A percentile compares a stretch with the other conserved stretches of the same genome.
These are phyloP conservation scores for Phalera bucephala DNA, from an alignment of 2,888 invertebrate species.

Conservation along the genomic window DNA sequence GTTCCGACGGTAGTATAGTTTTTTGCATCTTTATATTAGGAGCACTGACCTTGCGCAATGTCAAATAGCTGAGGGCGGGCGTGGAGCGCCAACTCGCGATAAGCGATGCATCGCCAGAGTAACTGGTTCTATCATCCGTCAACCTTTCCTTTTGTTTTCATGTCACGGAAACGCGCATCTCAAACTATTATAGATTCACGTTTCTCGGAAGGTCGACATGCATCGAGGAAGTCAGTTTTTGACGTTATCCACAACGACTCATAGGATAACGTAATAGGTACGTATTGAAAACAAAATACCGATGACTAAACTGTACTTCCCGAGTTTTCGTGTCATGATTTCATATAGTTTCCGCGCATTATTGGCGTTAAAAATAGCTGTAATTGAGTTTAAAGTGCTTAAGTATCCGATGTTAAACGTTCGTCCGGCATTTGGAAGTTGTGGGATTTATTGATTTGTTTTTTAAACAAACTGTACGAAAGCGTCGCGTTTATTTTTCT, in stretches of 20 bases:
- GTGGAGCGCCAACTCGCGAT: conserved; percentile 53
- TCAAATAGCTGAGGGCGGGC: conserved; percentile 74
- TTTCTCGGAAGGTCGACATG: conserved; percentile 12
- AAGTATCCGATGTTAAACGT: conserved; percentile 13
- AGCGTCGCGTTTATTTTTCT: conserved; percentile 42
- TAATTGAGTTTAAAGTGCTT: conserved; percentile 6
- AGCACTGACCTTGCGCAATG: conserved; percentile 82
- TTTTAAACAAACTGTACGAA: conserved; percentile 27
- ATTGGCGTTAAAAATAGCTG: conserved; percentile 8
- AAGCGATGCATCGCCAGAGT: conserved; percentile 45
- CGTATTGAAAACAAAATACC: conserved; percentile 17
- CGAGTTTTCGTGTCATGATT: conserved; percentile 37
- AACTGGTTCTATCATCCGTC: conserved; percentile 51
- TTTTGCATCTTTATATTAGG: conserved; percentile 80
- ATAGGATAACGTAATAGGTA: conserved; percentile 3
- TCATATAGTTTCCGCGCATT: conserved; percentile 6
- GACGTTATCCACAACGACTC: not conserved
- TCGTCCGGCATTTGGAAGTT: not conserved
- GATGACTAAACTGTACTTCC: conserved; percentile 35
- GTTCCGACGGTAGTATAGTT: conserved; percentile 41
- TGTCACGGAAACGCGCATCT: conserved; percentile 50
- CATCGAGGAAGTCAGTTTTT: conserved; percentile 20
- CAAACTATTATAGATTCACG: conserved; percentile 27
- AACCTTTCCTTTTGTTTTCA: conserved; percentile 50
- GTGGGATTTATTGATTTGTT: conserved; percentile 25